A percentile compares a stretch with the other conserved stretches of the same genome.
Conservation (phyloP, 1,140 invertebrate genomes). For the Anastatus disparis region DNA sequence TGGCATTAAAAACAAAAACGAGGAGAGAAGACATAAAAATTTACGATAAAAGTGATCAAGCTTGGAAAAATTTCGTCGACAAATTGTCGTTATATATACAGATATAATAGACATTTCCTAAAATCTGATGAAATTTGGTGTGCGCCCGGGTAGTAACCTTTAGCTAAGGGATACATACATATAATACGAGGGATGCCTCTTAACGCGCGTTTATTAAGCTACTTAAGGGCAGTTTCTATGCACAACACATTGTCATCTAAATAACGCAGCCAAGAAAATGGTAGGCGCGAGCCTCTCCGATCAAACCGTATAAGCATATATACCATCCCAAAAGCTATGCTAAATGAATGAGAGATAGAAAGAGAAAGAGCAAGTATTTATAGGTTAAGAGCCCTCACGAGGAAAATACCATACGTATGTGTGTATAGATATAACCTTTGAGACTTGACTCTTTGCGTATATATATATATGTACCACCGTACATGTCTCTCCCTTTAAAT, state of each 20-base stretch:
- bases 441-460: background rate
- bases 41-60: no score
- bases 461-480: no score
- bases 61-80: no score
- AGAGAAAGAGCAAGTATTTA: conserved; percentile 16
- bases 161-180: no score
- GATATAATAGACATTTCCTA: conserved; percentile 52
- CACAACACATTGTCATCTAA: conserved; percentile 65
- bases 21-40: background rate
- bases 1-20: background rate
- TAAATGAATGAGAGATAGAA: no score
- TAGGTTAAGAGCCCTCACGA: conserved; percentile 11
- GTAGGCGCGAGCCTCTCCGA: background rate
- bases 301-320: no score
- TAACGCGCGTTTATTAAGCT: conserved; percentile 66
- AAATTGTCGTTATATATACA: no score
- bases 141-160: conserved; percentile 28
- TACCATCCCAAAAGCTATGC: no score
- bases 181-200: conserved; percentile 48
- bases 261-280: conserved; percentile 52
- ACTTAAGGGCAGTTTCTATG: conserved; percentile 67
- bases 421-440: background rate
- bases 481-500: background rate
- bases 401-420: background rate
- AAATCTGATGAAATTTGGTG: conserved; percentile 67